Percentiles rank a stretch among this genome's conserved stretches.
Evolutionary conservation across 2,113 vertebrate genomes (phyloP).

Genomic region (Felis chaus): DNA sequence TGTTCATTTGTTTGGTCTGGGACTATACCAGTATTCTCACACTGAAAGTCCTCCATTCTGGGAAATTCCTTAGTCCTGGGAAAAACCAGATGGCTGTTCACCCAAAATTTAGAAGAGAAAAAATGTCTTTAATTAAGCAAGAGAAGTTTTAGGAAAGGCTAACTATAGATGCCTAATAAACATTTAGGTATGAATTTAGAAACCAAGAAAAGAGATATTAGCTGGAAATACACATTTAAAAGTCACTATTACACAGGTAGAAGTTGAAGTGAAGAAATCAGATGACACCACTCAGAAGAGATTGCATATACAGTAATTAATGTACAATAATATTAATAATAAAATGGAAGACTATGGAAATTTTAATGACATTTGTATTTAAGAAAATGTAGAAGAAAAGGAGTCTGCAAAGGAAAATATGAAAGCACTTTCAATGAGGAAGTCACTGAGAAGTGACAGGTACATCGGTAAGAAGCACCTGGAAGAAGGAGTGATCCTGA

Average conservation of each 20-base stretch:
- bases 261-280: background rate
- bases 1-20: background rate
- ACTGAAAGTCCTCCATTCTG: background rate
- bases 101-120: slow-evolving; percentile 1
- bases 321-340: background rate
- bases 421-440: background rate
- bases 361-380: background rate
- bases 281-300: background rate
- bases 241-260: background rate
- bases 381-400: background rate
- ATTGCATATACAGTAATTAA: background rate
- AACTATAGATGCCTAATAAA: background rate
- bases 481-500: background rate
- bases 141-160: background rate
- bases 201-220: slow-evolving; percentile 17
- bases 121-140: background rate
- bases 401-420: background rate
- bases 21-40: background rate
- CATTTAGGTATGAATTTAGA: slow-evolving; percentile 7
- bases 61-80: background rate
- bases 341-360: background rate
- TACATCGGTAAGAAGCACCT: too few species aligned
- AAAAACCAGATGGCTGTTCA: background rate
- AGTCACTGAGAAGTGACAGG: background rate
- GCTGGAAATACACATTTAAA: background rate